Evolutionary conservation across 2,888 invertebrate genomes (phyloP), one percentile per base, ranked within the genome.

Genomic region (Odontocerum albicorne): DNA sequence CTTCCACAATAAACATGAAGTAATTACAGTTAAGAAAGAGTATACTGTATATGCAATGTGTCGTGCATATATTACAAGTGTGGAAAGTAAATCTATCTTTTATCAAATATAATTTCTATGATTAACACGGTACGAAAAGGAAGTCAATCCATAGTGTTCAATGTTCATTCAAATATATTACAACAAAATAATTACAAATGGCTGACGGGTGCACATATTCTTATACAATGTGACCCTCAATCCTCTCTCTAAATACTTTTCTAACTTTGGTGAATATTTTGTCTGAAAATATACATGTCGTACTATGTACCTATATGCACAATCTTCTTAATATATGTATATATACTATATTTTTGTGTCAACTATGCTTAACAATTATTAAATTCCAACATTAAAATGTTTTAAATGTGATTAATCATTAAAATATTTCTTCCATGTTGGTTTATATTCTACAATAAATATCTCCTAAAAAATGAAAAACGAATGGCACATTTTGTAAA

Each of bases 221-320:
- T 21, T 8, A 49, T 39, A 20, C 39, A 43, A 3, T 15, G 35
- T 49, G 39, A 49, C 39, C 39, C 27, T 22, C 33, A 27, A 27
- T 19, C 13, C 13, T 40, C 33, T 52, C 42, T 47, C 49, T 49
- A 53, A 55, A 55, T 58, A 55, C 44, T 51, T 45, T 32, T 49
- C 59, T 59, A 59, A 22, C 59, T 60, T 60, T 60, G 59, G 59
- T 60, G 59, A 60, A 60, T 56, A 60, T 53, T 49, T 47, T 51
- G 52, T 60, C 56, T 52, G 59, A 60, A 60, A 60, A 60, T 60
- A 60, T 60, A 60, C 59, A 59, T 53, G 46, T 59, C 40, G 45
- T 59, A 51, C 50, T 50, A 55, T 47, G 55, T 55, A 59, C 51
- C 50, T 55, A 55, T 53, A 49, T 40, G 59, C 59, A 59, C 59